Conservation (phyloP, 1,140 invertebrate species). For the Lethocerus indicus region DNA sequence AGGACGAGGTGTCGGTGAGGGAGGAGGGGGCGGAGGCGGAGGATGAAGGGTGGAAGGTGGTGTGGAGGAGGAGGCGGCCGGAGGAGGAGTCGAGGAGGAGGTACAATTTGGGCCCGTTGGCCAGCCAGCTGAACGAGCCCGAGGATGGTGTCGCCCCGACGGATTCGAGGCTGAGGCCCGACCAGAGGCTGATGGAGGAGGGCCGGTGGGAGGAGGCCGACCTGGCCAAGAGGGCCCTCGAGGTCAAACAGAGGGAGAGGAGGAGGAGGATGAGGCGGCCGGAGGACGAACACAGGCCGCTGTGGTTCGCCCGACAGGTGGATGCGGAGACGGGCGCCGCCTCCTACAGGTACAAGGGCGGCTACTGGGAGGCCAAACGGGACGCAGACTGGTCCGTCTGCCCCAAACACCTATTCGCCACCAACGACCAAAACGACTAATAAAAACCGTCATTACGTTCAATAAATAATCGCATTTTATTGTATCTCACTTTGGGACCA, state of each 20-base stretch:
- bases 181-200: constrained; percentile 94
- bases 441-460: too few relatives aligned
- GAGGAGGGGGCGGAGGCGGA: not conserved
- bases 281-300: constrained; percentile 61
- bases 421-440: too few relatives aligned
- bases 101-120: constrained; percentile 31
- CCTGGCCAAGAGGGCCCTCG: constrained; percentile 68
- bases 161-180: constrained; percentile 80
- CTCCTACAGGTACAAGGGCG: constrained; percentile 70
- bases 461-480: too few relatives aligned
- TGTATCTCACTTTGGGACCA: too few relatives aligned
- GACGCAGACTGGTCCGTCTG: too few relatives aligned
- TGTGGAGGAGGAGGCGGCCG: not conserved
- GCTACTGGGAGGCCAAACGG: constrained; percentile 87
- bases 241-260: constrained; percentile 79
- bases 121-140: constrained; percentile 90
- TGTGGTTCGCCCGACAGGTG: constrained; percentile 78
- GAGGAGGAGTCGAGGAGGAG: not conserved
- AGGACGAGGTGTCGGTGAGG: not conserved
- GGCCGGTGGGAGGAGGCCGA: constrained; percentile 94
- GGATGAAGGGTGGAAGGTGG: not conserved
- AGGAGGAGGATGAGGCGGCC: constrained; percentile 53
- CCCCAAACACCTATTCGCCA: too few relatives aligned
- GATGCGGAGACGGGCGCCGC: constrained; percentile 63
- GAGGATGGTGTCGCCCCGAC: constrained; percentile 88